Base-by-base conservation (phyloP, 2,113 vertebrate genomes). In the Ancistrus triradiatus region DNA sequence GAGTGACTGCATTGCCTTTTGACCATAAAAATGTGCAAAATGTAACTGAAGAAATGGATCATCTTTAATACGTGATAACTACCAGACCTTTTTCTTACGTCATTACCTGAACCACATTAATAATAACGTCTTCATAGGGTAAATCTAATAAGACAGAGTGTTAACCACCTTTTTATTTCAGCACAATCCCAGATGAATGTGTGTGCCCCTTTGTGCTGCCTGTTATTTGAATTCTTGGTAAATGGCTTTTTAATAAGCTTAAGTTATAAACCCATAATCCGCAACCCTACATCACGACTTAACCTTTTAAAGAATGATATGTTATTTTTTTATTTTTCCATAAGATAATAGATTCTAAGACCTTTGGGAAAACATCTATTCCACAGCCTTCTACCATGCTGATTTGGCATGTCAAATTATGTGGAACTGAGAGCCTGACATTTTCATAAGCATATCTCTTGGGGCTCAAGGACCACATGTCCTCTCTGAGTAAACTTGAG, bases 181-280 rank as follows among this genome's bases (percentile, higher is more conserved):
- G 1, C 22, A 24, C 13, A 11, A 18, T 31, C 31, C 7, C 7
- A 46, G 15, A 42, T 66, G 33, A 19, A 40, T 27, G 22, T 46
- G 2, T 22, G 15, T 13, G 28, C 55, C 48, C 48, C 18, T 60
- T 58, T 50, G 47, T 48, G 27, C 18, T 27, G 46, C 42, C 27
- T 68, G 68, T 33, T 35, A 72, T 65, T 57, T 61, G 25, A 44
- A 55, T 68, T 75, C 7, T 43, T 40, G 55, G 38, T 63, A 21
- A 42, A 15, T 27, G 65, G 24, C 43, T 35, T 18, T 68, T 50
- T 71, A 61, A 61, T 64, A 68, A 55, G 46, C 55, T 48, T 19
- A 50, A 42, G 9, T 51, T 71, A 53, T n/a, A 63, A 73, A n/a
- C 33, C 43, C 44, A 48, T 51, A 53, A 60, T 49, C 35, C 60